These are phyloP conservation scores for Amiota mariae DNA, from an alignment of 2,888 invertebrate genomes.

Conservation along the genomic window DNA sequence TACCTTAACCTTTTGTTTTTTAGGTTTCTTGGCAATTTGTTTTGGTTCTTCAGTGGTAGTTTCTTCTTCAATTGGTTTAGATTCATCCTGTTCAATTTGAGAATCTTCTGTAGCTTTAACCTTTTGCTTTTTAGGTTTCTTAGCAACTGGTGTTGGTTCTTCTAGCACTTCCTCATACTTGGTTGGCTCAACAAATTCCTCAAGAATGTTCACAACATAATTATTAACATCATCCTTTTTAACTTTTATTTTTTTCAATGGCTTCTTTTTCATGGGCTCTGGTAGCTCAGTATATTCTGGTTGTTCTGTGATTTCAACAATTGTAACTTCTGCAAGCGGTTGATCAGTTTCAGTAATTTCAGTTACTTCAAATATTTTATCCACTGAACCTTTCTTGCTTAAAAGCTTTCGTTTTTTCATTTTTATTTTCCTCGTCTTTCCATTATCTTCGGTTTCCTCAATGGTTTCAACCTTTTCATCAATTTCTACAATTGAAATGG, in stretches of 20 bases:
- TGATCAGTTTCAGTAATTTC: constrained; percentile 72
- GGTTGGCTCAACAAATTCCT: constrained; percentile 51
- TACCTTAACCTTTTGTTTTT: constrained; percentile 32
- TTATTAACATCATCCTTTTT: constrained; percentile 27
- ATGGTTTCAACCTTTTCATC: constrained; percentile 54
- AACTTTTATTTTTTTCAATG: constrained; percentile 43
- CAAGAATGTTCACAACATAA: constrained; percentile 51
- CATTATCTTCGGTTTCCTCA: constrained; percentile 61
- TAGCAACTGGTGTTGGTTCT: not conserved
- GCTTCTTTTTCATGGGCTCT: constrained; percentile 18
- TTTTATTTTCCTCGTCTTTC: constrained; percentile 69
- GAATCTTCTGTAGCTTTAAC: constrained; percentile 72
- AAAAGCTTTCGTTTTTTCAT: constrained; percentile 73
- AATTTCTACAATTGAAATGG: constrained; percentile 27
- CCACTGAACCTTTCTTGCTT: constrained; percentile 71
- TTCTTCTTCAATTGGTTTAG: no score
- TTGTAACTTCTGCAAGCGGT: constrained; percentile 68
- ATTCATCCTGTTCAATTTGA: not conserved
- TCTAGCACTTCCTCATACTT: constrained; percentile 15
- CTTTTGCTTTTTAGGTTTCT: constrained; percentile 40
- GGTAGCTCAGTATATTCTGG: constrained; percentile 33
- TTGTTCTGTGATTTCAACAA: constrained; percentile 50
- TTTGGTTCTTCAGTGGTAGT: not conserved
- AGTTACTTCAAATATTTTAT: constrained; percentile 73
- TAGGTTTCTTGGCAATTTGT: constrained; percentile 32